These are phyloP conservation scores for Neomonachus schauinslandi DNA, from an alignment of 2,113 vertebrate genomes.

Conservation along the genomic window DNA sequence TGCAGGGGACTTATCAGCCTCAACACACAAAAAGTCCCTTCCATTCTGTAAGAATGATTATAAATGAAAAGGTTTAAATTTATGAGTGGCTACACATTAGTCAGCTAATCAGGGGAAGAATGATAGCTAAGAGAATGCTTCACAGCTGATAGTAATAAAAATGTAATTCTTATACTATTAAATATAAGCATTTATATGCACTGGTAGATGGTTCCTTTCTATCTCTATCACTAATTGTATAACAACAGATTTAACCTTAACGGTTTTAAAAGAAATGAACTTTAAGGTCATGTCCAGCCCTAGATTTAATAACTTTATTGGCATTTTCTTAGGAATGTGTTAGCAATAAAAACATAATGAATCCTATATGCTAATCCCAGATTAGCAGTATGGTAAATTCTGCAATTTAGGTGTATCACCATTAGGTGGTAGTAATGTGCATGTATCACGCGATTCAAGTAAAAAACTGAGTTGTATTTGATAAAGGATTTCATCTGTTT, in stretches of 20 bases:
- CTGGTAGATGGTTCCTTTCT: neutral
- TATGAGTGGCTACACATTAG: neutral
- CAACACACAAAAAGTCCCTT: neutral
- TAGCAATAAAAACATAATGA: neutral
- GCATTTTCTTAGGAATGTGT: neutral
- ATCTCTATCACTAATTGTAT: neutral
- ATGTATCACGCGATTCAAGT: neutral
- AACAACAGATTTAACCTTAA: neutral
- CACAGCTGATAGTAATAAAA: neutral
- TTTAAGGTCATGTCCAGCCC: neutral
- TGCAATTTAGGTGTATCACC: neutral
- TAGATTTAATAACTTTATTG: neutral
- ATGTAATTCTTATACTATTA: neutral
- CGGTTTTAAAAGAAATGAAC: neutral
- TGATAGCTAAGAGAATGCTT: neutral
- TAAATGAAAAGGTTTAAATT: neutral
- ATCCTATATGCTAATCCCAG: neutral
- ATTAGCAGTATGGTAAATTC: neutral
- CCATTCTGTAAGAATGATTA: neutral
- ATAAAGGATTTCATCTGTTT: neutral
- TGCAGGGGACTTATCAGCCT: neutral
- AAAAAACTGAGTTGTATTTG: neutral
- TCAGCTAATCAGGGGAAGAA: slow-evolving; percentile 1
- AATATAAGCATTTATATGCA: neutral
- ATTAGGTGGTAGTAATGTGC: neutral